Percentiles rank a stretch among this genome's conserved stretches.
Conservation (phyloP, 2,797 vertebrate genomes). For the Carapus acus region DNA sequence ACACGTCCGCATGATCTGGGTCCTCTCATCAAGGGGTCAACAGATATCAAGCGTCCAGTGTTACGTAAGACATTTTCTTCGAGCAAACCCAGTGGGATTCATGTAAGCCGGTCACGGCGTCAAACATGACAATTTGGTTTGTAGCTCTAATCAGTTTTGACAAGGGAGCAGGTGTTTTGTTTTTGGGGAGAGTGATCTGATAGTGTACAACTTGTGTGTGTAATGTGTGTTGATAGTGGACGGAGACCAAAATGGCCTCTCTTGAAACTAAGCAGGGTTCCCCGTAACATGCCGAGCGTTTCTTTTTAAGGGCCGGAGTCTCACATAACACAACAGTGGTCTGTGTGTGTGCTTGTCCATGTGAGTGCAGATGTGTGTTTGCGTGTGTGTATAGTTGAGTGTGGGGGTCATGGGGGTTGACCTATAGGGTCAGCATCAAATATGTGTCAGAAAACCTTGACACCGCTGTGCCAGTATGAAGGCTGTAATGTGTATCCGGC, state of each 20-base stretch:
- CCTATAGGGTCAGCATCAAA: constrained; percentile 59
- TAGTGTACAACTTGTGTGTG: neutral
- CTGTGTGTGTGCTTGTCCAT: constrained; percentile 16
- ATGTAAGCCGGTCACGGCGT: neutral
- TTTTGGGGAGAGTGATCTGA: neutral
- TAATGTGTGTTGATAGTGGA: neutral
- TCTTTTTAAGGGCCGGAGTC: constrained; percentile 22
- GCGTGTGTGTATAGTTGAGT: constrained; percentile 32
- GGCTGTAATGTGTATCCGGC: constrained; percentile 23
- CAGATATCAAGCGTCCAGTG: constrained; percentile 10
- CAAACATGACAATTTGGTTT: constrained; percentile 3
- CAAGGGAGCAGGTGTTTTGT: neutral
- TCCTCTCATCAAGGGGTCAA: constrained; percentile 14
- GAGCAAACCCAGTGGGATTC: neutral
- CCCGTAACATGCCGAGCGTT: constrained; percentile 1
- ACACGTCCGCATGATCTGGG: constrained; percentile 25
- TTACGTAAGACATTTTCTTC: constrained; percentile 31
- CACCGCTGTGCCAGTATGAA: constrained; percentile 39
- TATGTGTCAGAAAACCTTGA: constrained; percentile 52
- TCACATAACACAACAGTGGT: constrained; percentile 55
- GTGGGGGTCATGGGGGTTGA: too few species aligned
- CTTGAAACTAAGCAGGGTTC: constrained; percentile 31
- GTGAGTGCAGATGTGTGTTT: constrained; percentile 16
- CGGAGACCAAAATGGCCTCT: constrained; percentile 3
- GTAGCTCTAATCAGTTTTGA: neutral